phyloP scores from a whole-genome alignment of 35 echinoderm and acorn worm species.

The Ophioderma brevispina region DNA sequence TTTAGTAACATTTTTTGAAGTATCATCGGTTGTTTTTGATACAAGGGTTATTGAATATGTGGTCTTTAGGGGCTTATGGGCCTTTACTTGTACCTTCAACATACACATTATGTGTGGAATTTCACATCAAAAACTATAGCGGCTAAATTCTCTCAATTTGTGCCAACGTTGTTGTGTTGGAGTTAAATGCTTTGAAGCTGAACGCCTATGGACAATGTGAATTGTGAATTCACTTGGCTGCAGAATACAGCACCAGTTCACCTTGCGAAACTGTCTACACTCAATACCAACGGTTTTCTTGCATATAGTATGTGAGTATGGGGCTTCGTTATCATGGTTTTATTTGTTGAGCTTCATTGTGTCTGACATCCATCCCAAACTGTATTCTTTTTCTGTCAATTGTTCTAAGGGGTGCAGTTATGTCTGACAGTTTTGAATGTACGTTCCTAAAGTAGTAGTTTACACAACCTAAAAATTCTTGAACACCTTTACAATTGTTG shows the following conservation, averaged over 20 bases:
- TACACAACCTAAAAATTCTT: slow-evolving; percentile 11
- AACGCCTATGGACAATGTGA: not conserved
- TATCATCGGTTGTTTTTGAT: not conserved
- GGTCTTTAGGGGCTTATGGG: slow-evolving; percentile 32
- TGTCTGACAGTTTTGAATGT: slow-evolving; percentile 2
- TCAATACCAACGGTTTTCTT: slow-evolving; percentile 6
- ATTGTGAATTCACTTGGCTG: not conserved
- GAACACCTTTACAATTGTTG: slow-evolving; percentile 5
- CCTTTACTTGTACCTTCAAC: not conserved
- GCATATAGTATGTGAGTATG: too few species aligned
- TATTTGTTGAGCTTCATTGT: slow-evolving; percentile 20
- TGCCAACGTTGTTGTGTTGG: slow-evolving; percentile 20
- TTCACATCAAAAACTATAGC: slow-evolving; percentile 38
- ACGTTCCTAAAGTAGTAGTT: slow-evolving; percentile 45
- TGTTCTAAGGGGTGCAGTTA: slow-evolving; percentile 37
- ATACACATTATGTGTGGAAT: slow-evolving; percentile 47
- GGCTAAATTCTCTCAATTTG: slow-evolving; percentile 55
- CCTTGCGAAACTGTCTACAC: not conserved
- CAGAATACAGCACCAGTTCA: slow-evolving; percentile 25
- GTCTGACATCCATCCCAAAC: slow-evolving; percentile 21
- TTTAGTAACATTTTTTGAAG: slow-evolving; percentile 51
- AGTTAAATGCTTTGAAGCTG: slow-evolving; percentile 31
- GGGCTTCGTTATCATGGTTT: too few species aligned
- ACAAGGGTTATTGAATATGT: slow-evolving; percentile 16
- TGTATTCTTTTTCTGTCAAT: slow-evolving; percentile 19